Evolutionary conservation across 1,140 invertebrate genomes (phyloP).

Genomic region (Calliphora vicina): DNA sequence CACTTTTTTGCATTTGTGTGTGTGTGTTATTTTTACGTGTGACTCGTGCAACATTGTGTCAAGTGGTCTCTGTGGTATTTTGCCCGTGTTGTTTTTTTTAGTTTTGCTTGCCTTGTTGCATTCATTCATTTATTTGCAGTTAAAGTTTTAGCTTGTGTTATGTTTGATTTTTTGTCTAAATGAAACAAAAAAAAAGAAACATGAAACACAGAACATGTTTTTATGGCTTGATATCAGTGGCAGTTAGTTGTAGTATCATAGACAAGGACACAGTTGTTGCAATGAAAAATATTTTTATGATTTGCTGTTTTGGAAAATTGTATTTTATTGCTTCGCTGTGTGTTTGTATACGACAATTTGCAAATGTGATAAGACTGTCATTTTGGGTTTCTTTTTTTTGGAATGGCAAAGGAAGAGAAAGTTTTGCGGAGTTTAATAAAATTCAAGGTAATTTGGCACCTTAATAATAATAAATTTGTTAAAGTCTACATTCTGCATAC

Average conservation of each 20-base stretch:
- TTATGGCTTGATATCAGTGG: constrained; percentile 10
- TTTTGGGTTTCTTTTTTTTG: not conserved
- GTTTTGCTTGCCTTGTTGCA: constrained; percentile 9
- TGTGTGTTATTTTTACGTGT: constrained; percentile 2
- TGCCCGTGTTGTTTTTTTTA: not conserved
- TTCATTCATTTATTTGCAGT: constrained; percentile 19
- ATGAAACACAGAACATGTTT: not conserved
- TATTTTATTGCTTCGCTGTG: constrained; percentile 44
- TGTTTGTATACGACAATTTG: constrained; percentile 31
- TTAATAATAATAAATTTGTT: too few species aligned
- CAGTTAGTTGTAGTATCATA: constrained; percentile 46
- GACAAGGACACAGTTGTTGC: constrained; percentile 23
- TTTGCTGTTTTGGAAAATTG: constrained; percentile 34
- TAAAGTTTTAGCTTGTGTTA: constrained; percentile 1
- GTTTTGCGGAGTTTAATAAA: not conserved
- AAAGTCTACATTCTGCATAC: too few species aligned
- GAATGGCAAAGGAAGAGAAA: not conserved
- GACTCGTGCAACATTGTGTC: constrained; percentile 32
- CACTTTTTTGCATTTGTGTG: not conserved
- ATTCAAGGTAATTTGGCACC: not conserved
- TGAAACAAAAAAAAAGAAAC: too few species aligned
- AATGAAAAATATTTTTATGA: constrained; percentile 36
- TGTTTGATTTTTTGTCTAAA: not conserved
- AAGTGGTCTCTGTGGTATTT: constrained; percentile 28
- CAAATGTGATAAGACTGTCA: constrained; percentile 29